phyloP scores from a whole-genome alignment of 2,113 vertebrate species.

The Ancistrus triradiatus region DNA sequence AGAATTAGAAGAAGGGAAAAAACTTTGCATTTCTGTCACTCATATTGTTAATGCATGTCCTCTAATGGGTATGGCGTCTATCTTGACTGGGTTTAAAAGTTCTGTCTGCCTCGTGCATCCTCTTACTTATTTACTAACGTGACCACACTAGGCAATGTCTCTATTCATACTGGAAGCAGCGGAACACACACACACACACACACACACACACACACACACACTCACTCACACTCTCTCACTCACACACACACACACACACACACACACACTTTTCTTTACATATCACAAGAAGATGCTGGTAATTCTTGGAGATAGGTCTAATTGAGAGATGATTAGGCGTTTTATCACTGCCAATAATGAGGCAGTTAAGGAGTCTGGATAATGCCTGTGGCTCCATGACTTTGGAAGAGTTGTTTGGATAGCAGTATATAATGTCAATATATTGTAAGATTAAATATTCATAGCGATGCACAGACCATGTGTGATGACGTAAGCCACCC shows the following conservation, averaged over 20 bases:
- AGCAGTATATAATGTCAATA: too few relatives aligned
- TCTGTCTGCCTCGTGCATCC: constrained; percentile 73
- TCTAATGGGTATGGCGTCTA: constrained; percentile 77
- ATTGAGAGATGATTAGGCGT: constrained; percentile 67
- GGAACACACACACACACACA: constrained; percentile 63
- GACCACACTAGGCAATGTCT: constrained; percentile 70
- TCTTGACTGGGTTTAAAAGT: constrained; percentile 64
- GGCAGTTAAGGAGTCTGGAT: constrained; percentile 36
- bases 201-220: too few relatives aligned
- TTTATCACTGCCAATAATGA: constrained; percentile 55
- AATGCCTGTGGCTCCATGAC: constrained; percentile 35
- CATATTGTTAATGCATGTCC: constrained; percentile 66
- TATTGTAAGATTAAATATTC: too few relatives aligned
- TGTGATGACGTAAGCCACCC: too few relatives aligned
- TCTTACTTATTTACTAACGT: constrained; percentile 75
- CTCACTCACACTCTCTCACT: too few relatives aligned
- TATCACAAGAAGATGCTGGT: constrained; percentile 51
- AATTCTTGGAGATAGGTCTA: constrained; percentile 56
- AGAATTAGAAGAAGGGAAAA: too few relatives aligned
- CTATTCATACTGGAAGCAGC: constrained; percentile 72
- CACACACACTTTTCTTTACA: constrained; percentile 57
- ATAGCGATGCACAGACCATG: too few relatives aligned
- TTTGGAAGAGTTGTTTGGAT: too few relatives aligned
- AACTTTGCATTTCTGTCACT: constrained; percentile 51
- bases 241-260: too few relatives aligned